These are phyloP conservation scores for Akabosia matsudoensis DNA, from an alignment of 1,140 invertebrate species.

Conservation along the genomic window DNA sequence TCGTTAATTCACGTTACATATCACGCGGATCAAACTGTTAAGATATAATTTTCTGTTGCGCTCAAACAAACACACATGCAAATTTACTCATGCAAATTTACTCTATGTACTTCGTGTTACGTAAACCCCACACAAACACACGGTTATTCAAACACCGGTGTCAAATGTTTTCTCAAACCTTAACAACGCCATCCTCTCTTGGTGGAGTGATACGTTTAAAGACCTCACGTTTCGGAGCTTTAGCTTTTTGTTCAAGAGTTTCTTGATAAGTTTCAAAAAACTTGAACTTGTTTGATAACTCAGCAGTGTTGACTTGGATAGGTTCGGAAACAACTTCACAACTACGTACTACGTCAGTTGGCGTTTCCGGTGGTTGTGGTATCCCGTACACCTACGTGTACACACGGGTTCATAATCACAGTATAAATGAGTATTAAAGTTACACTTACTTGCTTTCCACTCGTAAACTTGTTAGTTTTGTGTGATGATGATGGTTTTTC, in stretches of 20 bases:
- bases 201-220: conserved; percentile 72
- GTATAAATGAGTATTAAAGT: conserved; percentile 49
- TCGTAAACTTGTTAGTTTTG: not conserved
- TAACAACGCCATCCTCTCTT: conserved; percentile 63
- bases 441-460: not conserved
- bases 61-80: no score
- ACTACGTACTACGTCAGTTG: conserved; percentile 69
- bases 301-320: conserved; percentile 67
- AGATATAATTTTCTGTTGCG: no score
- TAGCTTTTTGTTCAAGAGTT: conserved; percentile 58
- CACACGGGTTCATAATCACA: not conserved
- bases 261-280: conserved; percentile 82
- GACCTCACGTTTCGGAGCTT: conserved; percentile 66
- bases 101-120: no score
- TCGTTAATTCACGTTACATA: no score
- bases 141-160: no score
- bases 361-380: conserved; percentile 48
- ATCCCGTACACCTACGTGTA: not conserved
- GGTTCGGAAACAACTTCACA: conserved; percentile 67
- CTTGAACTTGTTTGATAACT: conserved; percentile 79
- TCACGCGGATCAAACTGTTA: no score
- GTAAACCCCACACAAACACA: not conserved
- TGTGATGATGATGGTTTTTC: not conserved
- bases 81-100: no score
- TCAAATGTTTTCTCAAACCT: conserved; percentile 54